Evolutionary conservation across 1,140 invertebrate species (phyloP).

Genomic region (Calliphora vicina): DNA sequence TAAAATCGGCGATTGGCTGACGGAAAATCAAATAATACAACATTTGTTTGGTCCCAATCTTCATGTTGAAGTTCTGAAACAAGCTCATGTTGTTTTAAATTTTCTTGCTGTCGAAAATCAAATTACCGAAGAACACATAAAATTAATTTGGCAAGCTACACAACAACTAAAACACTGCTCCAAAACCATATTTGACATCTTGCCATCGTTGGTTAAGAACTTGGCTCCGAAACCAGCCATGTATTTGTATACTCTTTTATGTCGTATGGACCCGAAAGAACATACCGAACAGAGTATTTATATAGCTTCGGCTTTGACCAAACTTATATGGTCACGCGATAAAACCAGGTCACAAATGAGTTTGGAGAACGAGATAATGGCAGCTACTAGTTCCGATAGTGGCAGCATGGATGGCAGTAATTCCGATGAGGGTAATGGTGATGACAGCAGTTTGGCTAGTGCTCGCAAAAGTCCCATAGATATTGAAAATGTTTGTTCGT

Average conservation of each 20-base stretch:
- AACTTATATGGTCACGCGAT: slow-evolving; percentile 86
- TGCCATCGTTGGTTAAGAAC: slow-evolving; percentile 90
- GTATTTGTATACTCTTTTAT: slow-evolving; percentile 85
- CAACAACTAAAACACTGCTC: slow-evolving; percentile 95
- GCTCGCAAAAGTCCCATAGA: slow-evolving; percentile 57
- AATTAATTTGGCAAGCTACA: slow-evolving; percentile 92
- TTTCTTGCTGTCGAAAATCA: slow-evolving; percentile 91
- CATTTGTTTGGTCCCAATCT: slow-evolving; percentile 96
- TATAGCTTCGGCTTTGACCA: slow-evolving; percentile 86
- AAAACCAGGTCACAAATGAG: slow-evolving; percentile 66
- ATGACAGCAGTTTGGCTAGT: slow-evolving; percentile 60
- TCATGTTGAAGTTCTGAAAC: slow-evolving; percentile 93
- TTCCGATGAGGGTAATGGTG: slow-evolving; percentile 71
- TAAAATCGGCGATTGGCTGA: slow-evolving; percentile 86
- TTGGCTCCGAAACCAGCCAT: slow-evolving; percentile 85
- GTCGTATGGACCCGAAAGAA: slow-evolving; percentile 85
- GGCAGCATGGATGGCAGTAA: slow-evolving; percentile 81
- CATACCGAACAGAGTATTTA: slow-evolving; percentile 94
- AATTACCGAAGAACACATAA: slow-evolving; percentile 89
- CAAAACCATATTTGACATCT: slow-evolving; percentile 89
- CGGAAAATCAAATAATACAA: slow-evolving; percentile 90
- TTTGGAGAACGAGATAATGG: slow-evolving; percentile 66
- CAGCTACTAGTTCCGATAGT: slow-evolving; percentile 73
- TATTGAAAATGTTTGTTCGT: slow-evolving; percentile 43
- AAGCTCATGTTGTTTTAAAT: slow-evolving; percentile 91